phyloP scores from a whole-genome alignment of 2,888 invertebrate species.

The Sinotaia quadrata region DNA sequence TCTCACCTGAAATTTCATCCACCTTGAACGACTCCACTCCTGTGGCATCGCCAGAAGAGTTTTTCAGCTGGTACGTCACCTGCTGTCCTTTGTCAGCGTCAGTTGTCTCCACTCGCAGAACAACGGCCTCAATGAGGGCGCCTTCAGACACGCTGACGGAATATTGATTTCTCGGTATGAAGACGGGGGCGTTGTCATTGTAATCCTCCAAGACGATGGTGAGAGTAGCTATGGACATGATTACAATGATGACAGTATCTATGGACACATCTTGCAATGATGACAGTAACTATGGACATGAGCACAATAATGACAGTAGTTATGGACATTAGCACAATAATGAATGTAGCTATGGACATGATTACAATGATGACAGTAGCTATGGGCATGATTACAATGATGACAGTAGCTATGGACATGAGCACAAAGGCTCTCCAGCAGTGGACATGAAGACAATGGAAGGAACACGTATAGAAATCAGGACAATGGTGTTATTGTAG shows the following conservation, averaged over 20 bases:
- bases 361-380: slow-evolving; percentile 55
- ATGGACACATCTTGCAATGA: too few species aligned
- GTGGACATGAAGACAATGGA: too few species aligned
- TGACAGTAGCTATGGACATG: too few species aligned
- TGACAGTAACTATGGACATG: too few species aligned
- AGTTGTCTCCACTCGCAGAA: slow-evolving; percentile 53
- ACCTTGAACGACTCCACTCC: slow-evolving; percentile 19
- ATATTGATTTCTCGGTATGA: slow-evolving; percentile 49
- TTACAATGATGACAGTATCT: too few species aligned
- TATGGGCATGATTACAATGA: too few species aligned
- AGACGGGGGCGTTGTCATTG: slow-evolving; percentile 64
- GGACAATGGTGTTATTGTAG: too few species aligned
- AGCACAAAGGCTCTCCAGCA: too few species aligned
- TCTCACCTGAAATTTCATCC: not conserved
- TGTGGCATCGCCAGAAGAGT: slow-evolving; percentile 17
- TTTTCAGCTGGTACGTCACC: slow-evolving; percentile 43
- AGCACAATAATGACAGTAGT: too few species aligned
- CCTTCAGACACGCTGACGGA: slow-evolving; percentile 54
- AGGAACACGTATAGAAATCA: too few species aligned
- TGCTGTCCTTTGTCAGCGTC: slow-evolving; percentile 57
- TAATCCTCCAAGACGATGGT: slow-evolving; percentile 53
- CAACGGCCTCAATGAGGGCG: slow-evolving; percentile 44
- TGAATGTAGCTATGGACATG: too few species aligned
- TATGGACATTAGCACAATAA: too few species aligned
- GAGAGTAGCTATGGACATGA: slow-evolving; percentile 58